A percentile compares a stretch with the other conserved stretches of the same genome.
Conservation (phyloP, 2,797 vertebrate genomes). For the Lacerta agilis region DNA sequence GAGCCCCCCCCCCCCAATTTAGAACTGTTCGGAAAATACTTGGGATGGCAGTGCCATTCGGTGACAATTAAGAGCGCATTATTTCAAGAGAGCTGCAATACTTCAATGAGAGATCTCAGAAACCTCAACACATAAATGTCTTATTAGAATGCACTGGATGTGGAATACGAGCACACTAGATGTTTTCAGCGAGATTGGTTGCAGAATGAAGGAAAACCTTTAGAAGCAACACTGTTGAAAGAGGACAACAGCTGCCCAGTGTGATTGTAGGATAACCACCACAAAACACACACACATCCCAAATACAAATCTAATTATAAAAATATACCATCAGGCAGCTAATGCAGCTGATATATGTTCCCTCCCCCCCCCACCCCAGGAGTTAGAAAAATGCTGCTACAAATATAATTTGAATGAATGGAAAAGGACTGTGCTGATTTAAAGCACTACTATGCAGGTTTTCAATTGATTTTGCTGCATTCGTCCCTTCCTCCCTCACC, state of each 20-base stretch:
- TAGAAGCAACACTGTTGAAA: neutral
- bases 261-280: neutral
- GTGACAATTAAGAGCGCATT: neutral
- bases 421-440: conserved; percentile 15
- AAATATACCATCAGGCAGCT: neutral
- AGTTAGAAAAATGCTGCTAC: neutral
- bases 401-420: neutral
- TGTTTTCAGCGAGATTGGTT: neutral
- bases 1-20: neutral
- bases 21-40: neutral
- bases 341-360: conserved; percentile 20
- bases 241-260: accelerated
- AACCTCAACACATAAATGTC: accelerated
- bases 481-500: neutral
- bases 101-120: neutral
- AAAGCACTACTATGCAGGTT: neutral
- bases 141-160: neutral
- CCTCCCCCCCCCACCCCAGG: neutral
- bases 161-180: neutral
- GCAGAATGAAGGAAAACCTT: neutral
- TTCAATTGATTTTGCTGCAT: neutral
- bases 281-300: neutral
- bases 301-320: conserved; percentile 1
- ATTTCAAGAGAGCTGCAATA: neutral
- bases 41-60: neutral